Base-by-base conservation (phyloP, 2,113 vertebrate genomes). In the Rhizomys pruinosus region DNA sequence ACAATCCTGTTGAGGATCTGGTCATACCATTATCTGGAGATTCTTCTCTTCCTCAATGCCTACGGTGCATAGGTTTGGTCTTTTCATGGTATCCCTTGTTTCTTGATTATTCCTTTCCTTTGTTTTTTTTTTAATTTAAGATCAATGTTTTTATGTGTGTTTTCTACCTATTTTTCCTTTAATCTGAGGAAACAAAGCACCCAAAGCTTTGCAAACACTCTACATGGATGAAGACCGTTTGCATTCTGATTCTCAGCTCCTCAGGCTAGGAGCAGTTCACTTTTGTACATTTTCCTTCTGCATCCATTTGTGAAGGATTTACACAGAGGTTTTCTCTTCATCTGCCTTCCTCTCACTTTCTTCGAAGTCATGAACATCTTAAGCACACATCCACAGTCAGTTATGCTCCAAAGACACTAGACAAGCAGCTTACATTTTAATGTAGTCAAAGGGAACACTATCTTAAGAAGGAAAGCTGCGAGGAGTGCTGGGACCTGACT, bases 381-480 rank as follows among this genome's bases (percentile, higher is more conserved):
- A 27, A 94, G 84, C 87, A 95, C 57, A 94, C 63, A 92, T 64
- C 57, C 86, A 82, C n/a, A 77, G 44, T 95, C 59, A 44, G 63
- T 92, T 80, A 92, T 84, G 9, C 82, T 95, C 27, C 89, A 61
- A 94, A 82, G 79, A 91, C 55, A 88, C 93, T 88, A 89, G 15
- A 78, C 89, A 92, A 39, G 77, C 90, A n/a, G 84, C 59, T 78
- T 78, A 96, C 64, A 73, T 87, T 68, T 97, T 93, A 91, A 92
- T 92, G 23, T 55, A 93, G 52, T 85, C 68, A 87, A 91, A 89
- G 55, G 92, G 80, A 95, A 69, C 85, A 93, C 10, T 84, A 66
- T 93, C 55, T 20, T 78, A 9, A 42, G 29, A 29, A 81, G 37
- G 29, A 19, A 42, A 81, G 25, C 16, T 11, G 27, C 10, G 34